A percentile compares a stretch with the other conserved stretches of the same genome.
These are phyloP conservation scores for Meandrina meandrites DNA, from an alignment of 92 coral and sea anemone genomes.

Conservation along the genomic window DNA sequence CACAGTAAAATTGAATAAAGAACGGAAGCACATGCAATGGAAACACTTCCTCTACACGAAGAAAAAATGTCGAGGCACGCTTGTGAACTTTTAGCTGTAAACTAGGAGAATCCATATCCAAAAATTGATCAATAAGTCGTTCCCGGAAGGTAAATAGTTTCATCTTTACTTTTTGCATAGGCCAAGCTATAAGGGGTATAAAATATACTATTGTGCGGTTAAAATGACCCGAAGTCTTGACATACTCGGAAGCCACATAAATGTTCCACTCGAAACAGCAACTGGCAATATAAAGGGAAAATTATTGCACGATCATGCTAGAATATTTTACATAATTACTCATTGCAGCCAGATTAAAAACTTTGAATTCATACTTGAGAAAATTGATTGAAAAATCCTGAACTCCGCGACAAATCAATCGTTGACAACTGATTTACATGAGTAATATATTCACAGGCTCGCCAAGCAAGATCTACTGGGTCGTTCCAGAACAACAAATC, in stretches of 20 bases:
- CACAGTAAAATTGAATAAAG: neutral
- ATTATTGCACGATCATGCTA: constrained; percentile 28
- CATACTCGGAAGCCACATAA: constrained; percentile 30
- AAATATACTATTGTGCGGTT: constrained; percentile 27
- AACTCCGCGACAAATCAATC: neutral
- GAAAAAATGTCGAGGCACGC: neutral
- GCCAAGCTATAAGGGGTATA: constrained; percentile 19
- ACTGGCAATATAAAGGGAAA: constrained; percentile 15
- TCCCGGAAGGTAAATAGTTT: neutral
- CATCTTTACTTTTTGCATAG: constrained; percentile 4
- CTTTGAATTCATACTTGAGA: neutral
- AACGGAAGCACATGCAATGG: neutral
- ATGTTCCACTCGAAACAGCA: neutral
- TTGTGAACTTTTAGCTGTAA: neutral
- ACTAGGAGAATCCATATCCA: neutral
- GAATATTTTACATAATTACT: neutral
- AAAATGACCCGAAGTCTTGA: constrained; percentile 24
- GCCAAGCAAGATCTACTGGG: neutral
- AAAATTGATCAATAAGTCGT: neutral
- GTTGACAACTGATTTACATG: neutral
- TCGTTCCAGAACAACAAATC: constrained; percentile 32
- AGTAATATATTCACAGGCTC: neutral
- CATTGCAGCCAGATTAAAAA: neutral
- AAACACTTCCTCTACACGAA: neutral
- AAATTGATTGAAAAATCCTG: neutral